Base-by-base conservation (phyloP, 2,113 vertebrate species). In the Callocephalon fimbriatum region DNA sequence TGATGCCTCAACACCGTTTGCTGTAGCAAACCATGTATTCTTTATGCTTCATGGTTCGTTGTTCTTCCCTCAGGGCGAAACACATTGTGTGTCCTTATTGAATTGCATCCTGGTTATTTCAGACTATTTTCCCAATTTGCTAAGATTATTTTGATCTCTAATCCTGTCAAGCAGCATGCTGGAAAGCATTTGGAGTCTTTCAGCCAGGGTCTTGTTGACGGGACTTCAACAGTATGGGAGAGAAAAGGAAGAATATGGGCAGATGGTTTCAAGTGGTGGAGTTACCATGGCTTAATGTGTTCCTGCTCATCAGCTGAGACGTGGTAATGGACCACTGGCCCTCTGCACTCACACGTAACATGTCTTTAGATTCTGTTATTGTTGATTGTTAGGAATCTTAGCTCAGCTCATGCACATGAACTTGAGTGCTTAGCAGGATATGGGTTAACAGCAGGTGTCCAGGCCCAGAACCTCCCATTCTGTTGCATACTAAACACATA, bases 121-220 rank as follows among this genome's bases (percentile, higher is more conserved):
- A 81, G 80, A 32, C 92, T 56, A 2, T 81, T 74, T 58, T 27
- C 87, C 73, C 80, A 63, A 40, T 87, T 80, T 95, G 70, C 73
- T 54, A 48, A 59, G 92, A 54, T 93, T 53, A 74, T 93, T 94
- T 66, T 81, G 90, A 45, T 91, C 29, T 53, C 84, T 84, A 77
- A 63, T 89, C 63, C 93, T 93, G 94, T 87, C 92, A 83, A 67
- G 68, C 68, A 77, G 53, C 84, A 48, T 84, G 6, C 87, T 67
- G 76, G 72, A 40, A 75, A 92, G 88, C 75, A 62, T 91, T 94
- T 95, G 93, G 68, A 94, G 70, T 29, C 93, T 87, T 94, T 86
- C 93, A 89, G 80, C 56, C 2, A 1, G 42, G 37, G 32, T 80
- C 86, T 29, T 12, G 9, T 45, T 62, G 80, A 35, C 53, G 54